Percentiles rank a stretch among this genome's conserved stretches.
Conservation (phyloP, 2,888 invertebrate species). For the Meandrusa payeni region DNA sequence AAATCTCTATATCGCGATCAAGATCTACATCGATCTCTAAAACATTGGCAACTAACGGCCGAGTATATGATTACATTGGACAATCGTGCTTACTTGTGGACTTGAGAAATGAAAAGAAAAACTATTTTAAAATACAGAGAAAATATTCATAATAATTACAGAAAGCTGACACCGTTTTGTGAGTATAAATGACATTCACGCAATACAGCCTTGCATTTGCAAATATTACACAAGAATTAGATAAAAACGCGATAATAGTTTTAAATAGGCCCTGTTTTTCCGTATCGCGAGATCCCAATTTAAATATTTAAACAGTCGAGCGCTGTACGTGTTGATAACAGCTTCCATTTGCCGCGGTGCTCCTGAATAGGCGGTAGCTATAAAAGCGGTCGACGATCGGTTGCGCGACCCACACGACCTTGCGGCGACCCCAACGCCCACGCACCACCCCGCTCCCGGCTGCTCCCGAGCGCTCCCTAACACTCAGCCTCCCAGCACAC, state of each 20-base stretch:
- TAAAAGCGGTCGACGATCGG: slow-evolving; percentile 37
- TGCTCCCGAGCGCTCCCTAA: slow-evolving; percentile 37
- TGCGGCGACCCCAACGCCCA: slow-evolving; percentile 51
- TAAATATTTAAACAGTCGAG: neutral
- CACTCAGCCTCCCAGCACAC: slow-evolving; percentile 45
- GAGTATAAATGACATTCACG: no score
- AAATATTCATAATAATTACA: no score
- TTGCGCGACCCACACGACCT: slow-evolving; percentile 57
- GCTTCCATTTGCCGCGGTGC: slow-evolving; percentile 18
- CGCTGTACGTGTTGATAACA: neutral
- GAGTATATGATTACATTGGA: no score
- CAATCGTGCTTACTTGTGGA: no score
- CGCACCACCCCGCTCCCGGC: slow-evolving; percentile 36
- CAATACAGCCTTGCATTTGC: slow-evolving; percentile 11
- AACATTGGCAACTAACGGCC: no score
- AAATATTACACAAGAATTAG: slow-evolving; percentile 11
- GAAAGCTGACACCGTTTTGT: no score
- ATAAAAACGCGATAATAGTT: slow-evolving; percentile 10
- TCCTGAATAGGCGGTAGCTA: slow-evolving; percentile 46
- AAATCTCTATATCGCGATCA: no score
- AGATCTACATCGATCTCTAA: no score
- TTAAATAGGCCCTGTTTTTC: slow-evolving; percentile 4
- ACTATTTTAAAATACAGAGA: no score
- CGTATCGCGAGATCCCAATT: neutral
- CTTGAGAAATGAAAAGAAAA: no score